Conservation (phyloP, 2,888 invertebrate species). For the Zeuzera pyrina region DNA sequence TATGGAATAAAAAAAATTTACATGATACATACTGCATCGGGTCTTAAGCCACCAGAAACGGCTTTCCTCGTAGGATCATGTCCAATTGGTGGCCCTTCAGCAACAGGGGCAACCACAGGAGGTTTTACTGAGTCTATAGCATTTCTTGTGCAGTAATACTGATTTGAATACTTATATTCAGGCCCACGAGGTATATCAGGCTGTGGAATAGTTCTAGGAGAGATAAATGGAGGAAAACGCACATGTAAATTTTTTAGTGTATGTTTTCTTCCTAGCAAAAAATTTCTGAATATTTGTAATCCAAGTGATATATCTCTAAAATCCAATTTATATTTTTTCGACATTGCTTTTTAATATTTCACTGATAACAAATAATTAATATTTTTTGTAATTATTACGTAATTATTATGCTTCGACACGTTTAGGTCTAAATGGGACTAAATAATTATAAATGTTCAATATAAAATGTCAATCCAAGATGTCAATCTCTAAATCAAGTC, state of each 20-base stretch:
- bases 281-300: slow-evolving; percentile 34
- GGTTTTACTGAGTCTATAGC: slow-evolving; percentile 40
- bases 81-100: slow-evolving; percentile 28
- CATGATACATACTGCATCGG: slow-evolving; percentile 29
- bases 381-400: too few species aligned
- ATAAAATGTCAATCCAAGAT: too few species aligned
- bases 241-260: slow-evolving; percentile 32
- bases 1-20: too few species aligned
- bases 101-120: slow-evolving; percentile 50
- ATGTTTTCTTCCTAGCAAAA: slow-evolving; percentile 45
- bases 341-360: too few species aligned
- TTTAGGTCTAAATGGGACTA: too few species aligned
- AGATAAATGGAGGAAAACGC: slow-evolving; percentile 35
- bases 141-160: slow-evolving; percentile 36
- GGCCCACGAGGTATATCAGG: slow-evolving; percentile 46
- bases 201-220: slow-evolving; percentile 43
- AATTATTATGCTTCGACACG: too few species aligned
- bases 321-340: slow-evolving; percentile 20
- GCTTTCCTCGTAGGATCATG: slow-evolving; percentile 21
- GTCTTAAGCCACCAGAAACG: slow-evolving; percentile 21
- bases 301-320: slow-evolving; percentile 41
- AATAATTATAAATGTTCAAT: too few species aligned
- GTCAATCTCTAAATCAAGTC: too few species aligned
- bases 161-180: slow-evolving; percentile 36
- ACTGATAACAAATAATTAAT: too few species aligned